These are phyloP conservation scores for Tenthredo scrophulariae DNA, from an alignment of 2,888 invertebrate genomes.

Conservation along the genomic window DNA sequence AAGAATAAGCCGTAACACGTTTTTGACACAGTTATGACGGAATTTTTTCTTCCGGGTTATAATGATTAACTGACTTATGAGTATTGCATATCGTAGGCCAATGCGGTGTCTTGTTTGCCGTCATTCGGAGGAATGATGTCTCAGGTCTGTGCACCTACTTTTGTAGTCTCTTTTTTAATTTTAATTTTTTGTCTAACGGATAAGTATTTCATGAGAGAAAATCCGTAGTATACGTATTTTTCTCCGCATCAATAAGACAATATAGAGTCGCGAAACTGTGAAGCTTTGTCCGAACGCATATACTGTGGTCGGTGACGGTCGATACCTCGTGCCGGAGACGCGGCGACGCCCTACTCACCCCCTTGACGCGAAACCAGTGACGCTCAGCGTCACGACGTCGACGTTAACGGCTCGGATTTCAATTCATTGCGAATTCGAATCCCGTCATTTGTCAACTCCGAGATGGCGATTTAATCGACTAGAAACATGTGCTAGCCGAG, in stretches of 20 bases:
- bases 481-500: background rate
- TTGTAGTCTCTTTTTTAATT: background rate
- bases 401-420: background rate
- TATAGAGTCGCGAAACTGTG: slow-evolving; percentile 19
- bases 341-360: slow-evolving; percentile 77
- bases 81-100: background rate
- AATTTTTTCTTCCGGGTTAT: background rate
- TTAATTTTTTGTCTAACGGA: background rate
- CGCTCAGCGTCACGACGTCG: slow-evolving; percentile 70
- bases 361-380: slow-evolving; percentile 69
- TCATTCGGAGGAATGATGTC: background rate
- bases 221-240: background rate
- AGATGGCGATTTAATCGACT: background rate
- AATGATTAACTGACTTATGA: background rate
- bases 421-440: slow-evolving; percentile 6
- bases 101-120: background rate
- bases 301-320: slow-evolving; percentile 66
- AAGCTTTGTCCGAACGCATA: slow-evolving; percentile 48
- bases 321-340: slow-evolving; percentile 77
- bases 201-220: background rate
- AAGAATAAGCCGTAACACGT: background rate
- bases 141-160: background rate
- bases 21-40: background rate
- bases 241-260: slow-evolving; percentile 20
- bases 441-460: slow-evolving; percentile 18